A percentile compares a stretch with the other conserved stretches of the same genome.
phyloP scores from a whole-genome alignment of 2,797 vertebrate genomes.

The Phrynocephalus forsythii region DNA sequence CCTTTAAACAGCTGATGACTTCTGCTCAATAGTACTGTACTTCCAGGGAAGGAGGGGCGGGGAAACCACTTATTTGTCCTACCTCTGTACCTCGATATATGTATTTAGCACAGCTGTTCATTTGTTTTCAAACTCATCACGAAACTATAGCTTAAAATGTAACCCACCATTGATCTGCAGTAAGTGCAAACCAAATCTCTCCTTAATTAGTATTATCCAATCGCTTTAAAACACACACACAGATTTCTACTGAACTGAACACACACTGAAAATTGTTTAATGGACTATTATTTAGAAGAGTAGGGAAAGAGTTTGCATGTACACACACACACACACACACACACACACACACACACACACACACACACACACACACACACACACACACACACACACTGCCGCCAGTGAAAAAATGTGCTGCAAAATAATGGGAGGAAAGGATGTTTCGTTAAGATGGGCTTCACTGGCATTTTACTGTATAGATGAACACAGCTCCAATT shows the following conservation, averaged over 20 bases:
- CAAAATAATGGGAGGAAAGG: conserved; percentile 81
- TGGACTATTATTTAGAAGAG: conserved; percentile 83
- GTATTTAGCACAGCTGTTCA: conserved; percentile 82
- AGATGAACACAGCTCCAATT: conserved; percentile 86
- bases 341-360: conserved; percentile 65
- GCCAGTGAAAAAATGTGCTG: conserved; percentile 82
- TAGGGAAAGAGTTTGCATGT: conserved; percentile 65
- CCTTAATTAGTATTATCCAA: conserved; percentile 90
- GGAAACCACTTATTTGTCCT: conserved; percentile 75
- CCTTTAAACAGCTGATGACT: conserved; percentile 46
- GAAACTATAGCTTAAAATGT: conserved; percentile 79
- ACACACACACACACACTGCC: conserved; percentile 75
- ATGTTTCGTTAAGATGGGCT: conserved; percentile 82
- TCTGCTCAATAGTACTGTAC: conserved; percentile 54
- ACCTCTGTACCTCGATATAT: conserved; percentile 82
- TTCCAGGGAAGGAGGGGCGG: conserved; percentile 28
- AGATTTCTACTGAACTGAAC: conserved; percentile 81
- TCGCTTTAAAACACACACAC: conserved; percentile 52
- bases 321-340: background rate
- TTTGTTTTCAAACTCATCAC: conserved; percentile 80
- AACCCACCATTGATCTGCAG: conserved; percentile 83
- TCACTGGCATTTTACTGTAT: conserved; percentile 81
- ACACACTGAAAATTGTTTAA: conserved; percentile 84
- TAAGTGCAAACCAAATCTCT: conserved; percentile 86
- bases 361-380: background rate